Conservation (phyloP, 2,797 vertebrate genomes). For the Pseudotriccus pelzelni region DNA sequence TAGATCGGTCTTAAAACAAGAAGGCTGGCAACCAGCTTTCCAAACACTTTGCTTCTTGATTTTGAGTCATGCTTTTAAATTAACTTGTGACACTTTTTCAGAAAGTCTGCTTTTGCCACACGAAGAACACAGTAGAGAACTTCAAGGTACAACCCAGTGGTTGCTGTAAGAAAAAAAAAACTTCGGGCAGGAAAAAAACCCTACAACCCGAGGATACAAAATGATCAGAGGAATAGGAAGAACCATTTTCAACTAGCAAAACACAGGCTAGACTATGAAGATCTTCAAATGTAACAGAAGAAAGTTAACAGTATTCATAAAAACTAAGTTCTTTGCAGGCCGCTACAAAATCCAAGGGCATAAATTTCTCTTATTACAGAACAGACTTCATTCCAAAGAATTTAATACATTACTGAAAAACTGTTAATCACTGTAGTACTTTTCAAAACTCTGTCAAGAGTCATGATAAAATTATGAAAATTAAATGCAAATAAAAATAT, state of each 20-base stretch:
- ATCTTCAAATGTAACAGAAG: background rate
- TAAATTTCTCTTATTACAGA: background rate
- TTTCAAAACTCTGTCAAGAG: background rate
- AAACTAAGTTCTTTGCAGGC: background rate
- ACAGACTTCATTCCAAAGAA: background rate
- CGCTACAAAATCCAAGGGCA: background rate
- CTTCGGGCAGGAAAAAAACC: accelerated
- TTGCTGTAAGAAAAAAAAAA: background rate
- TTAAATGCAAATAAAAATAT: background rate
- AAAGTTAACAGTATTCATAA: background rate
- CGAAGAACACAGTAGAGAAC: background rate
- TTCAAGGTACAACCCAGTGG: background rate
- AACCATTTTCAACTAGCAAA: background rate
- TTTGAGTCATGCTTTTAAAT: background rate
- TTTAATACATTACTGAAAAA: background rate
- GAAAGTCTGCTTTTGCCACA: background rate
- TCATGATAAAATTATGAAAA: background rate
- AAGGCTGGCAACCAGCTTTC: background rate
- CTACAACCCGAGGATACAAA: background rate
- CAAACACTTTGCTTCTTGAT: background rate
- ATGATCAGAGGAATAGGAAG: background rate
- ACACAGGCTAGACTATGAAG: background rate
- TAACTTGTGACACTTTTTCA: background rate
- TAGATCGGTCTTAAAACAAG: background rate
- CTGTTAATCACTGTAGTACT: background rate